Conservation (phyloP, 2,113 vertebrate genomes). For the Shinisaurus crocodilurus region DNA sequence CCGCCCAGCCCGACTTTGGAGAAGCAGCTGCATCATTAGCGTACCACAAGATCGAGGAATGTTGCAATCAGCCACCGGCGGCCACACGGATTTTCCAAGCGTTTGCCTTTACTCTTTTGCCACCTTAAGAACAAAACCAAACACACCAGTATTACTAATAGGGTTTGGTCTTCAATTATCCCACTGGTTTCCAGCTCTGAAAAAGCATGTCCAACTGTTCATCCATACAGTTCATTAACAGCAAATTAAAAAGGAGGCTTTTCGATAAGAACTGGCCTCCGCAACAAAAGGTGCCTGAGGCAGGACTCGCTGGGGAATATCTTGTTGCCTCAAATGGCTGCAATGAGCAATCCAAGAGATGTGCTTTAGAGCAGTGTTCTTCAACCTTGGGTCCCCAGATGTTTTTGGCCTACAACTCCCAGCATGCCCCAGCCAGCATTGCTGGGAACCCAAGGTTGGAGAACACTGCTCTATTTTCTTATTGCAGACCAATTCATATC, state of each 20-base stretch:
- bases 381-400: no score
- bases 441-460: no score
- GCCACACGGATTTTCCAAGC: constrained; percentile 45
- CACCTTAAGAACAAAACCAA: neutral
- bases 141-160: neutral
- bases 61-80: constrained; percentile 54
- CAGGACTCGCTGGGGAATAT: neutral
- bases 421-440: no score
- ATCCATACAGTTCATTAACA: neutral
- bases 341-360: no score
- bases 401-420: no score
- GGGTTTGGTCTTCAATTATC: neutral
- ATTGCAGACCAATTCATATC: no score
- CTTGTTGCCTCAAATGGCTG: neutral
- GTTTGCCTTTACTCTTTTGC: neutral
- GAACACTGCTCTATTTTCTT: no score
- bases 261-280: neutral
- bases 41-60: constrained; percentile 36
- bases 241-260: neutral
- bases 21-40: constrained; percentile 19
- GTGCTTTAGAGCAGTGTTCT: no score
- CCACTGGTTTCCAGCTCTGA: neutral
- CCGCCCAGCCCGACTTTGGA: constrained; percentile 1
- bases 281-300: neutral
- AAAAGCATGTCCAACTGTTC: neutral